Evolutionary conservation across 2,113 vertebrate genomes (phyloP).

Genomic region (Dinomys branickii): DNA sequence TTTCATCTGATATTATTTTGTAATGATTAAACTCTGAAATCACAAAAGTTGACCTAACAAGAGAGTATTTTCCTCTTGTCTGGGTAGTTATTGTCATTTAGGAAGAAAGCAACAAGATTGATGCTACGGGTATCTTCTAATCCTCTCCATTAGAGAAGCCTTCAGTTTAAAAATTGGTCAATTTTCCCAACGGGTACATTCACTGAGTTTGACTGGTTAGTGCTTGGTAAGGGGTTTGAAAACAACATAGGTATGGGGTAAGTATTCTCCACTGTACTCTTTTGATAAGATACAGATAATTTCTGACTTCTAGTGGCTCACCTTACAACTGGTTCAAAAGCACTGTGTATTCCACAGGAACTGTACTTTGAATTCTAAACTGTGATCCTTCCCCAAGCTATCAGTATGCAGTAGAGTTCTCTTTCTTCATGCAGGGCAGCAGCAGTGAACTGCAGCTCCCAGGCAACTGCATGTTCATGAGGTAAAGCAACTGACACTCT

Average conservation of each 20-base stretch:
- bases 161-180: neutral
- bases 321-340: neutral
- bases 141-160: neutral
- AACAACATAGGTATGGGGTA: neutral
- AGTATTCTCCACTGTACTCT: neutral
- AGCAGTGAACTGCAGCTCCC: neutral
- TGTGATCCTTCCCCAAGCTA: neutral
- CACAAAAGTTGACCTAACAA: neutral
- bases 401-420: neutral
- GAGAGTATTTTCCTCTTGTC: neutral
- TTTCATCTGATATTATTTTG: slow-evolving; percentile 1
- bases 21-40: slow-evolving; percentile 9
- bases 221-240: neutral
- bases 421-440: neutral
- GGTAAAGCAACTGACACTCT: neutral
- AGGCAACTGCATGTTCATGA: rapidly evolving
- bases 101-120: neutral
- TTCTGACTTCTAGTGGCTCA: neutral
- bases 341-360: neutral
- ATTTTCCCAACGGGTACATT: neutral
- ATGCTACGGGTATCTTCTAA: neutral
- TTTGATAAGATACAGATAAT: neutral
- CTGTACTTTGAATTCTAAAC: neutral
- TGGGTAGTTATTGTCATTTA: neutral
- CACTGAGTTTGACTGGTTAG: neutral